A percentile compares a stretch with the other conserved stretches of the same genome.
These are phyloP conservation scores for Mesochorus sp. DNA, from an alignment of 2,888 invertebrate genomes.

Conservation along the genomic window DNA sequence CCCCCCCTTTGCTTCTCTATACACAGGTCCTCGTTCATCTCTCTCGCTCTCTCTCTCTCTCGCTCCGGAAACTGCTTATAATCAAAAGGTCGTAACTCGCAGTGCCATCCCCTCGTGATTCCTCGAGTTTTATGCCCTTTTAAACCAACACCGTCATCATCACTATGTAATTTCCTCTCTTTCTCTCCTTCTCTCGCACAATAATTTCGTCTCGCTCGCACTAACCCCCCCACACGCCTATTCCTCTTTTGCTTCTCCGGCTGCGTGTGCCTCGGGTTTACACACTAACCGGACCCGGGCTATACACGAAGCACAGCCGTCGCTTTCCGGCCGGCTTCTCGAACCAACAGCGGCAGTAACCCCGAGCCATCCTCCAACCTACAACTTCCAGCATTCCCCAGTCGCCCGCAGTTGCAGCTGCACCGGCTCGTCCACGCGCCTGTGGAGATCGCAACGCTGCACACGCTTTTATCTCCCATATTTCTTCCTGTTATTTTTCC, in stretches of 20 bases:
- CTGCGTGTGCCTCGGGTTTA: conserved; percentile 64
- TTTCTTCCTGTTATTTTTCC: neutral
- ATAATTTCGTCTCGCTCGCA: conserved; percentile 21
- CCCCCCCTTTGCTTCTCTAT: conserved; percentile 15
- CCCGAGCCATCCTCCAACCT: conserved; percentile 75
- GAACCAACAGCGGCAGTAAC: conserved; percentile 62
- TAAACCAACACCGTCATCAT: neutral
- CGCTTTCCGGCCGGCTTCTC: conserved; percentile 74
- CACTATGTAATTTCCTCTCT: conserved; percentile 24
- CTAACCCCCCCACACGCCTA: conserved; percentile 30
- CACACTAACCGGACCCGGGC: conserved; percentile 58
- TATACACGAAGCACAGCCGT: conserved; percentile 72
- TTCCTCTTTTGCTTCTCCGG: conserved; percentile 59
- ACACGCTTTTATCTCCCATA: conserved; percentile 46
- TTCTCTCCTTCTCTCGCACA: conserved; percentile 23
- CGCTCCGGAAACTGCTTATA: neutral
- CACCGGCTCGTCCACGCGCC: conserved; percentile 70
- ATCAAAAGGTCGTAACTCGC: neutral
- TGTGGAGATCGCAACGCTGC: conserved; percentile 19
- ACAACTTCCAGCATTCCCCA: conserved; percentile 78
- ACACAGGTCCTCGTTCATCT: conserved; percentile 9
- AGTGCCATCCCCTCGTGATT: neutral
- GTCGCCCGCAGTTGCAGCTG: conserved; percentile 78
- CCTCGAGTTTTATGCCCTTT: neutral
- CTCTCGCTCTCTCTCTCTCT: conserved; percentile 23